Conservation (phyloP, 1,140 invertebrate genomes). For the Theocolax elegans region DNA sequence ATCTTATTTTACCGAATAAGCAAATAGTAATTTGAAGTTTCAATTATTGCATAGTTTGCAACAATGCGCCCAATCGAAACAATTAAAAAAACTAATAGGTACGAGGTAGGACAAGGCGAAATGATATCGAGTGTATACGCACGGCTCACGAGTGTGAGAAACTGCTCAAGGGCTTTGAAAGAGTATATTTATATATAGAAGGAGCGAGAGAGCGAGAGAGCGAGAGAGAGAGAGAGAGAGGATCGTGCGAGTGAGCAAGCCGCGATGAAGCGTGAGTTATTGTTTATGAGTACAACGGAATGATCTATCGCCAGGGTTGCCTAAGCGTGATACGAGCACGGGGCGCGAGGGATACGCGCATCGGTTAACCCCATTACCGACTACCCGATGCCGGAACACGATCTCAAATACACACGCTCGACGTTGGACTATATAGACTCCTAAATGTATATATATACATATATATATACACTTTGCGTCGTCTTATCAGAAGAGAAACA, state of each 20-base stretch:
- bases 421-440: neutral
- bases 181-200: too few species aligned
- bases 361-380: conserved; percentile 57
- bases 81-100: too few species aligned
- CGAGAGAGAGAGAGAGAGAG: conserved; percentile 3
- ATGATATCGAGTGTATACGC: too few species aligned
- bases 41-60: too few species aligned
- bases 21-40: too few species aligned
- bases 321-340: conserved; percentile 51
- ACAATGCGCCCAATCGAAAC: too few species aligned
- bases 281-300: conserved; percentile 56
- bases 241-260: neutral
- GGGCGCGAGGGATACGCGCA: neutral
- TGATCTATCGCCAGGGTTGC: conserved; percentile 59
- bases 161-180: too few species aligned
- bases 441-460: too few species aligned
- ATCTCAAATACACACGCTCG: conserved; percentile 49
- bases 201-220: neutral
- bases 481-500: conserved; percentile 6
- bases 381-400: conserved; percentile 60
- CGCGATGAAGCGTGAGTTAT: conserved; percentile 58
- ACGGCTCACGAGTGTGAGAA: too few species aligned
- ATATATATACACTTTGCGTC: too few species aligned
- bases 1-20: too few species aligned
- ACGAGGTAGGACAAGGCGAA: too few species aligned